phyloP scores from a whole-genome alignment of 2,797 vertebrate species.

The Poeciliopsis gracilis region DNA sequence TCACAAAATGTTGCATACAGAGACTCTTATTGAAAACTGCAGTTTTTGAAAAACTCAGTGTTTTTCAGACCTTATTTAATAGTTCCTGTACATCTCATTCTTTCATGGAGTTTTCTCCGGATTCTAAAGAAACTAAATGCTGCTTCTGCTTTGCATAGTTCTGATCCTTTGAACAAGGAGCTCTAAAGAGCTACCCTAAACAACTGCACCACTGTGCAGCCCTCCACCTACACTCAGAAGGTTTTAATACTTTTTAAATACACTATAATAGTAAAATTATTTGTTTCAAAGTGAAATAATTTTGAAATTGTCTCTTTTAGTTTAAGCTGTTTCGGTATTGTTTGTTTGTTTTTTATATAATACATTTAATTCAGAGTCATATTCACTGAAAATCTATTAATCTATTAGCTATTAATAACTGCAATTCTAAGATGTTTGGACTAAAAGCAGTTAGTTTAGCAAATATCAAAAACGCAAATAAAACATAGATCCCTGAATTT shows the following conservation, averaged over 20 bases:
- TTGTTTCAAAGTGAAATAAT: neutral
- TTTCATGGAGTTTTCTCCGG: neutral
- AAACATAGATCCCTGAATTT: conserved; percentile 1
- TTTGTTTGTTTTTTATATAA: neutral
- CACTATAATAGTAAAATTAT: neutral
- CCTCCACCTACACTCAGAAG: neutral
- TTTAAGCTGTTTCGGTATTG: neutral
- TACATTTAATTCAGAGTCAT: neutral
- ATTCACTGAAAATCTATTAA: neutral
- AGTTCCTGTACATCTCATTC: neutral
- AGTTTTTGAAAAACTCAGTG: neutral
- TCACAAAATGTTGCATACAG: too few species aligned
- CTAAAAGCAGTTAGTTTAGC: neutral
- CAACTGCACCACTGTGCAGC: too few species aligned
- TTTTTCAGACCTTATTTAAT: neutral
- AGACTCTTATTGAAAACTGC: neutral
- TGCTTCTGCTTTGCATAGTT: neutral
- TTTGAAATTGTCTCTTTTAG: neutral
- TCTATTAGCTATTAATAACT: neutral
- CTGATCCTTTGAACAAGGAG: neutral
- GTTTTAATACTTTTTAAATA: neutral
- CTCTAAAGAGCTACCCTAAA: neutral
- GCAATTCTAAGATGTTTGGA: neutral
- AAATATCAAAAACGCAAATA: neutral
- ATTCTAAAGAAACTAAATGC: neutral